Evolutionary conservation across 2,797 vertebrate species (phyloP).

Genomic region (Nannoperca australis): DNA sequence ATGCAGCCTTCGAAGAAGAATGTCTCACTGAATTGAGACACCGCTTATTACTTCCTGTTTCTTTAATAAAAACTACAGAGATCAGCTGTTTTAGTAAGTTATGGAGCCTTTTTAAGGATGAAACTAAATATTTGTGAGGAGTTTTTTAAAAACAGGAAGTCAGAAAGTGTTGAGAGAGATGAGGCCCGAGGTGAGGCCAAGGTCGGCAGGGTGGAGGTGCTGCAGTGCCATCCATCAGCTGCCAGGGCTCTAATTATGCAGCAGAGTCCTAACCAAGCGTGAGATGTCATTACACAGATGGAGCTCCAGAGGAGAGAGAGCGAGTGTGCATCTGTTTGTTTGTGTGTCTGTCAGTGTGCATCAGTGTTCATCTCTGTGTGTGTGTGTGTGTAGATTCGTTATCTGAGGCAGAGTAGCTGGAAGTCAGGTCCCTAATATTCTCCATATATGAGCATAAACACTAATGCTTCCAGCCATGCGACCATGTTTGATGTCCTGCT

Average conservation of each 20-base stretch:
- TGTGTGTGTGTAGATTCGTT: slow-evolving; percentile 13
- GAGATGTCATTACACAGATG: slow-evolving; percentile 74
- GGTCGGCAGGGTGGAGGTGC: slow-evolving; percentile 62
- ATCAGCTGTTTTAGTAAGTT: too few species aligned
- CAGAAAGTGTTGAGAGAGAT: too few species aligned
- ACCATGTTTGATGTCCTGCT: slow-evolving; percentile 13
- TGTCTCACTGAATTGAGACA: too few species aligned
- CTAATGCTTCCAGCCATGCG: slow-evolving; percentile 29
- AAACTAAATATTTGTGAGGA: too few species aligned
- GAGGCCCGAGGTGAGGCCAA: slow-evolving; percentile 54
- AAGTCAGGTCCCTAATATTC: neutral
- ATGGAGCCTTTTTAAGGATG: too few species aligned
- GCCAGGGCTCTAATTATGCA: slow-evolving; percentile 68
- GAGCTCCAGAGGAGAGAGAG: slow-evolving; percentile 60
- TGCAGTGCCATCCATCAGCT: slow-evolving; percentile 69
- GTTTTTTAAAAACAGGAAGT: too few species aligned
- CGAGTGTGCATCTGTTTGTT: slow-evolving; percentile 47
- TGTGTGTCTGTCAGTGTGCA: slow-evolving; percentile 27
- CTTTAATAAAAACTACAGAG: too few species aligned
- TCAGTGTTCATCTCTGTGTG: slow-evolving; percentile 11
- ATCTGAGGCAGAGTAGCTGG: slow-evolving; percentile 12
- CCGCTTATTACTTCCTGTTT: too few species aligned
- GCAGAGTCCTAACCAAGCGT: slow-evolving; percentile 69
- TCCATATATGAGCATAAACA: slow-evolving; percentile 6
- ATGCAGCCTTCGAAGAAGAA: too few species aligned